Evolutionary conservation across 2,113 vertebrate genomes (phyloP).

Genomic region (Heliornis fulica): DNA sequence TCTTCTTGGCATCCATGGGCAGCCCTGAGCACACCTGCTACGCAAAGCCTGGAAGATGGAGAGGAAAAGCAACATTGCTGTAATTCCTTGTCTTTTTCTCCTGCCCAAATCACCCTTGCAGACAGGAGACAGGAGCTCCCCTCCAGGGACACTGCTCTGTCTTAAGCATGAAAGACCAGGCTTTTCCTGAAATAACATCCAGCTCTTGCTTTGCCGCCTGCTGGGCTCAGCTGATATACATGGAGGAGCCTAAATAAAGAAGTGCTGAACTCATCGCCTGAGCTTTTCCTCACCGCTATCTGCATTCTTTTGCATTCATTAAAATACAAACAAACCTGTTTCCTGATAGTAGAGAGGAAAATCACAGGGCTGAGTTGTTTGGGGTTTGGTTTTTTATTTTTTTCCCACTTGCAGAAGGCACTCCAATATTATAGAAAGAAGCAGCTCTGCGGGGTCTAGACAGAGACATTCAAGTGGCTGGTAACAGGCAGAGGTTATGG

Average conservation of each 20-base stretch:
- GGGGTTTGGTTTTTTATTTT: neutral
- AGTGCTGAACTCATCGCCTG: slow-evolving; percentile 6
- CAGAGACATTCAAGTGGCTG: neutral
- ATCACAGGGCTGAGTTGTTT: slow-evolving; percentile 2
- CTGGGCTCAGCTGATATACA: slow-evolving; percentile 38
- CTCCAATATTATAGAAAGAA: neutral
- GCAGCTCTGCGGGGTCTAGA: neutral
- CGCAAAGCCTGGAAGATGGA: neutral
- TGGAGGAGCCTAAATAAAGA: slow-evolving; percentile 47
- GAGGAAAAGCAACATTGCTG: slow-evolving; percentile 31
- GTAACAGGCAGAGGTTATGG: neutral
- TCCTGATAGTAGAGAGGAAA: slow-evolving; percentile 48
- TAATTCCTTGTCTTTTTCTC: slow-evolving; percentile 34
- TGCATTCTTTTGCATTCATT: slow-evolving; percentile 58
- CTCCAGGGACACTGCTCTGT: neutral
- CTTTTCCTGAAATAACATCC: slow-evolving; percentile 55
- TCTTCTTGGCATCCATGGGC: neutral
- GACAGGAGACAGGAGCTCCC: neutral
- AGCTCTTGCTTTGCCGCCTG: slow-evolving; percentile 20
- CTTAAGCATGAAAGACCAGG: slow-evolving; percentile 31
- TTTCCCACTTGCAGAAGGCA: neutral
- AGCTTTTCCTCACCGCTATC: slow-evolving; percentile 33
- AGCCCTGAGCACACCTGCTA: neutral
- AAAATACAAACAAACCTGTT: slow-evolving; percentile 62
- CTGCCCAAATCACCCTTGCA: neutral